Conservation (phyloP, 2,797 vertebrate genomes). For the Toxotes lorentzi region DNA sequence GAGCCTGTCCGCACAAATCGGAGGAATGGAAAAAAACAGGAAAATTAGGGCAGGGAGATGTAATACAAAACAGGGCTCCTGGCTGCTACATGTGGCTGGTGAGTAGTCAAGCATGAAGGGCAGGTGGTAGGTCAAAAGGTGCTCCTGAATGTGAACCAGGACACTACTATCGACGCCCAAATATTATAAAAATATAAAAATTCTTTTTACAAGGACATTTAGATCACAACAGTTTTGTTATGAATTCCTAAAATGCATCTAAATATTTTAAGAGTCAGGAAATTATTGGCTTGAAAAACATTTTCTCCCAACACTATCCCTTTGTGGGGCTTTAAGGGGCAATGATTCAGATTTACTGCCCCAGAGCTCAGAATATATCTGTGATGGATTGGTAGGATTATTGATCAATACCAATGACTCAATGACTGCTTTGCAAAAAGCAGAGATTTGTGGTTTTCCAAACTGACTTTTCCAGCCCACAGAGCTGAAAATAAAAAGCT, state of each 20-base stretch:
- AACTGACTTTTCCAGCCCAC: constrained; percentile 38
- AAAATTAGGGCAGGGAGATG: constrained; percentile 28
- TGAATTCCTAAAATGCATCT: constrained; percentile 10
- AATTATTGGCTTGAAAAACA: constrained; percentile 29
- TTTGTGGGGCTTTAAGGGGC: constrained; percentile 47
- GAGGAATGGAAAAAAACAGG: not conserved
- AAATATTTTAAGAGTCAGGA: constrained; percentile 8
- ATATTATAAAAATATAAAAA: too few species aligned
- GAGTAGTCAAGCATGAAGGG: constrained; percentile 16
- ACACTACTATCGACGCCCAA: not conserved
- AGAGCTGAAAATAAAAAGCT: constrained; percentile 19
- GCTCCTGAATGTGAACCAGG: constrained; percentile 11
- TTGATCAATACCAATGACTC: constrained; percentile 60
- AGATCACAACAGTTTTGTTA: not conserved
- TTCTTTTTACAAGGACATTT: not conserved
- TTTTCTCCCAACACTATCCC: constrained; percentile 11
- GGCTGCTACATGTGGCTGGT: constrained; percentile 2
- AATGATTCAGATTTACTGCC: constrained; percentile 57
- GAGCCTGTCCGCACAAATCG: constrained; percentile 44
- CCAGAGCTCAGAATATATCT: constrained; percentile 56
- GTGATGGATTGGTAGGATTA: constrained; percentile 64
- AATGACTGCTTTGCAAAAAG: constrained; percentile 54
- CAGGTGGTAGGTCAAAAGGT: constrained; percentile 13
- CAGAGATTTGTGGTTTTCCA: constrained; percentile 48
- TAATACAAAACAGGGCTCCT: constrained; percentile 13